Base-by-base conservation (phyloP, 2,888 invertebrate genomes). In the Oscheius onirici region DNA sequence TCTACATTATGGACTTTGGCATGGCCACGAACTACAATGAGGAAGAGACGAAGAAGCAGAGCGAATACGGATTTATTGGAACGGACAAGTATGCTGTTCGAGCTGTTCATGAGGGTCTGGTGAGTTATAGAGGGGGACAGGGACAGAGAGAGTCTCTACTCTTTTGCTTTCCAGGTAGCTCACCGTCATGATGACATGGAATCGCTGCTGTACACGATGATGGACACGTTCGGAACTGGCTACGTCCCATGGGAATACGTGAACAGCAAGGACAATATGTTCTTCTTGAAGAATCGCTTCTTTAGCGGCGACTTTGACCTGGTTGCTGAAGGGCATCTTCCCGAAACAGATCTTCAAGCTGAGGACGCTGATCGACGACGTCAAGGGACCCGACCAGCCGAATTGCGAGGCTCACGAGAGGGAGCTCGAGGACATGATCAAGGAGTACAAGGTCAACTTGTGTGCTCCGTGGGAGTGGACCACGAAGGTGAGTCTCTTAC, bases 1-100 rank as follows among this genome's bases (percentile, higher is more conserved):
- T 55, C 8, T 55, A 26, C 28, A 26, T 55, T n/a, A 55, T 55
- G 55, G 55, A 55, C n/a, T 55, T 55, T 26, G 55, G 55, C 10
- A 55, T 55, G 55, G 55, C 55, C 28, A 55, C 55, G n/a, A 55
- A 55, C 28, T 55, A 55, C 28, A 55, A 55, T 10, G 55, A 55
- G 2, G 26, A 55, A 26, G n/a, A 28, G n/a, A n/a, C 22, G 26
- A 55, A 55, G 55, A 55, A 55, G 55, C 26, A 55, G 15, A 26
- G 26, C 2, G 55, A 26, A 26, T 55, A 55, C 26, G 55, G 55
- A 3, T 55, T 55, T n/a, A 55, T 55, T 26, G 55, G 55, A 26
- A 55, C 55, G 1, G 55, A 55, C 26, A 26, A 55, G 28, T 55
- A 24, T 26, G 55, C 55, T 1, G 22, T 26, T 1, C 22, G 55